phyloP scores from a whole-genome alignment of 2,113 vertebrate genomes.

The Leptocoma aspasia region DNA sequence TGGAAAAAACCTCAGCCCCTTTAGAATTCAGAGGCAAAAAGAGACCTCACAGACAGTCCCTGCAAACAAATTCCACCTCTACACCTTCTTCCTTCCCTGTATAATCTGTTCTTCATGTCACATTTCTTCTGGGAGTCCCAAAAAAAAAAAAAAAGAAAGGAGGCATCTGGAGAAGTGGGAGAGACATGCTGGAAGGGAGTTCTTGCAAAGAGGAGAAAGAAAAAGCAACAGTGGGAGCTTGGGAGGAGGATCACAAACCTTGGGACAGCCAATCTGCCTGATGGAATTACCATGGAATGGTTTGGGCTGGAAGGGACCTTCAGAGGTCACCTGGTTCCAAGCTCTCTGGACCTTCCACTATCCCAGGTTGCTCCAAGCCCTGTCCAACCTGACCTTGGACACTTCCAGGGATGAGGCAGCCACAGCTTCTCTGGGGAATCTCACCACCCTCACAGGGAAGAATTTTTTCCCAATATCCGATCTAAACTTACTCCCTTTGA shows the following conservation, averaged over 20 bases:
- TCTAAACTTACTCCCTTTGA: not conserved
- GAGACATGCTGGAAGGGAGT: not conserved
- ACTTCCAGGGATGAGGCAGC: not conserved
- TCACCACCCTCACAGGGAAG: not conserved
- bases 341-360: not conserved
- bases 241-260: not conserved
- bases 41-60: not conserved
- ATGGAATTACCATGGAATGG: not conserved
- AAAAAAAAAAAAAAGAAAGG: not conserved
- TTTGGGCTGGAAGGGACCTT: not conserved
- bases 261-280: not conserved
- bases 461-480: too few relatives aligned
- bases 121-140: not conserved
- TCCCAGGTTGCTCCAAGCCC: not conserved
- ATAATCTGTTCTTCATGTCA: not conserved
- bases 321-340: not conserved
- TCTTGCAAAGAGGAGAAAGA: not conserved
- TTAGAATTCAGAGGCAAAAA: not conserved
- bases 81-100: not conserved
- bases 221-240: not conserved
- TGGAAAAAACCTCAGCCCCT: not conserved
- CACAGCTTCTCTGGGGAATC: not conserved
- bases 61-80: not conserved
- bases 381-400: rapidly evolving
- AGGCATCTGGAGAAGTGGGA: not conserved